These are phyloP conservation scores for Saguinus oedipus DNA, from an alignment of 2,797 vertebrate genomes.

Conservation along the genomic window DNA sequence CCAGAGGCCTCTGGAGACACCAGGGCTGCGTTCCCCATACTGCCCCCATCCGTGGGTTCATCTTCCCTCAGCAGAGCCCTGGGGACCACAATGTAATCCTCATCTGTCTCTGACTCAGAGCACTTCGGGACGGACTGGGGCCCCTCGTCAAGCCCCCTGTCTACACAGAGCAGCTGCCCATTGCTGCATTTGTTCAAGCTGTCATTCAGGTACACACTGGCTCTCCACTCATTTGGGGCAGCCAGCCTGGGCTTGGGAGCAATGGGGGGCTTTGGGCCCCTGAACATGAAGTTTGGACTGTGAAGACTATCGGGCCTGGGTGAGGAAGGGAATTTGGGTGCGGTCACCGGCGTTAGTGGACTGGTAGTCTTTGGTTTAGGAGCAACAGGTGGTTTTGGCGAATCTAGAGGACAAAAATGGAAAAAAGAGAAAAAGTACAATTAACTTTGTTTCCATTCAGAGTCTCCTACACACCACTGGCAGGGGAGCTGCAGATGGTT, in stretches of 20 bases:
- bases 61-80: slow-evolving; percentile 64
- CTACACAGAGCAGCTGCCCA: slow-evolving; percentile 85
- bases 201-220: slow-evolving; percentile 81
- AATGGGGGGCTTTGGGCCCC: slow-evolving; percentile 92
- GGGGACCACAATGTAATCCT: slow-evolving; percentile 79
- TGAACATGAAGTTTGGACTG: slow-evolving; percentile 83
- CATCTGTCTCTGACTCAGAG: slow-evolving; percentile 77
- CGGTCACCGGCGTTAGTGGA: slow-evolving; percentile 81
- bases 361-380: slow-evolving; percentile 90
- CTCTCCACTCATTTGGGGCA: slow-evolving; percentile 83
- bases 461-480: not conserved
- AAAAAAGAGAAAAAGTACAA: slow-evolving; percentile 76
- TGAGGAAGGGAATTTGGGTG: slow-evolving; percentile 85
- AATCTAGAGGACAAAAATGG: slow-evolving; percentile 87
- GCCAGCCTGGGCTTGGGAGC: slow-evolving; percentile 92
- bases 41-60: slow-evolving; percentile 35
- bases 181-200: slow-evolving; percentile 86
- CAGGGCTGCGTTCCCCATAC: slow-evolving; percentile 52
- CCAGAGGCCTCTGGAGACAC: slow-evolving; percentile 25
- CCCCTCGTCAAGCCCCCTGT: slow-evolving; percentile 83
- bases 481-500: not conserved
- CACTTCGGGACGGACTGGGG: slow-evolving; percentile 69
- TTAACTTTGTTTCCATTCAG: slow-evolving; percentile 59
- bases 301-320: slow-evolving; percentile 84
- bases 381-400: slow-evolving; percentile 91